Evolutionary conservation across 2,797 vertebrate species (phyloP), one percentile per base, ranked within the genome.

Genomic region (Enteromius fasciolatus): DNA sequence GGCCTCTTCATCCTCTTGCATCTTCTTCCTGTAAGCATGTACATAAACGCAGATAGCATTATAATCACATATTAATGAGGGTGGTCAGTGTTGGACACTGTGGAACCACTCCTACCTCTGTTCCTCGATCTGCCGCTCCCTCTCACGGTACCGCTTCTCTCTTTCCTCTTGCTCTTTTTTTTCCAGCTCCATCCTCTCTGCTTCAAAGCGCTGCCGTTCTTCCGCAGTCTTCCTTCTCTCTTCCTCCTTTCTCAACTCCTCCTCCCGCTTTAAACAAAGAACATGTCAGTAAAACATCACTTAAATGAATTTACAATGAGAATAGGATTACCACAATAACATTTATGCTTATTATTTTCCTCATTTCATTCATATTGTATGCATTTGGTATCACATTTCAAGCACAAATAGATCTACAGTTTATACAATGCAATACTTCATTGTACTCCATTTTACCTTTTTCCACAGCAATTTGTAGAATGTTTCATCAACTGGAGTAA

Each of bases 131-230:
- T 97, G 95, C 88, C 92, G 93, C 80, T 96, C 96, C 0, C 95
- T 93, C 88, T 96, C 96, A 1, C 94, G 92, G 85, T 96, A 96
- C 80, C 95, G 94, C 83, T 93, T 91, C 83, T 96, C 96, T 0
- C 96, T 91, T 76, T 96, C 96, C 89, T 96, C 96, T 88, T 97
- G 96, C 91, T 97, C 96, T 93, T 95, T 94, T 75, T 94, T 93
- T 88, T 98, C 97, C 92, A 97, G 96, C 90, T 98, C 97, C 97
- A 98, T 98, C 6, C 97, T 92, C 87, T 99, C 97, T 81, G 97
- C 96, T 89, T 99, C 98, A 0, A 97, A 98, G 61, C 96, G 93
- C 89, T 98, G 93, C 87, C 96, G 95, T 92, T 96, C 96, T 0
- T 94, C 96, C 89, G 96, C 89, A 48, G 92, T 94, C 90, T 97